A percentile compares a stretch with the other conserved stretches of the same genome.
Conservation (phyloP, 2,888 invertebrate species). For the Drosophila mettleri region DNA sequence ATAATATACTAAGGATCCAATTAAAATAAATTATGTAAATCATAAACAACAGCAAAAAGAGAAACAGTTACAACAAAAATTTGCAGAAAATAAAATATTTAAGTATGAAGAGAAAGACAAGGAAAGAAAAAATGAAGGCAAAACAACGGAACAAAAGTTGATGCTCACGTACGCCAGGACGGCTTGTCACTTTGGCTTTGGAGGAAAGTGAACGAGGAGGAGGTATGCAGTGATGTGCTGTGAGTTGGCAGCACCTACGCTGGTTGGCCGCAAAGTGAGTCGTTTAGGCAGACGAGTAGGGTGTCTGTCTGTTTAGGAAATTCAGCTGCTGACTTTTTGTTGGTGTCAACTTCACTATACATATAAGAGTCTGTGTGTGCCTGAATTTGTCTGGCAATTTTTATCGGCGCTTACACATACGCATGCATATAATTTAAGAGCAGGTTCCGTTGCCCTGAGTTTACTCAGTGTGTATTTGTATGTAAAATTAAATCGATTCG, state of each 20-base stretch:
- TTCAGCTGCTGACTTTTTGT: constrained; percentile 18
- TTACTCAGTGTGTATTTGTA: background rate
- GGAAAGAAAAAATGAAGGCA: background rate
- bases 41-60: background rate
- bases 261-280: constrained; percentile 57
- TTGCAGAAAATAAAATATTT: constrained; percentile 14
- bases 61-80: background rate
- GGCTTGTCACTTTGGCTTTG: constrained; percentile 40
- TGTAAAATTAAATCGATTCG: constrained; percentile 46
- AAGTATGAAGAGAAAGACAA: constrained; percentile 18
- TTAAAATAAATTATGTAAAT: constrained; percentile 45
- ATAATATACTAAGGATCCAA: constrained; percentile 28
- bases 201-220: background rate
- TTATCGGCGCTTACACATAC: constrained; percentile 15
- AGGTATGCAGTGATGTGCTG: background rate
- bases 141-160: constrained; percentile 11
- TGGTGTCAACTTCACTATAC: constrained; percentile 28
- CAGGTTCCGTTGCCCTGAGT: background rate
- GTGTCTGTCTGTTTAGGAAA: constrained; percentile 20
- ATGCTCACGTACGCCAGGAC: constrained; percentile 55
- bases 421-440: background rate
- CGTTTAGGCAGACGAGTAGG: constrained; percentile 48
- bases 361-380: constrained; percentile 8
- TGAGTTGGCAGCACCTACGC: constrained; percentile 21
- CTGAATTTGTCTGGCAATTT: constrained; percentile 48